Base-by-base conservation (phyloP, 2,888 invertebrate genomes). In the Agrilus biguttatus region DNA sequence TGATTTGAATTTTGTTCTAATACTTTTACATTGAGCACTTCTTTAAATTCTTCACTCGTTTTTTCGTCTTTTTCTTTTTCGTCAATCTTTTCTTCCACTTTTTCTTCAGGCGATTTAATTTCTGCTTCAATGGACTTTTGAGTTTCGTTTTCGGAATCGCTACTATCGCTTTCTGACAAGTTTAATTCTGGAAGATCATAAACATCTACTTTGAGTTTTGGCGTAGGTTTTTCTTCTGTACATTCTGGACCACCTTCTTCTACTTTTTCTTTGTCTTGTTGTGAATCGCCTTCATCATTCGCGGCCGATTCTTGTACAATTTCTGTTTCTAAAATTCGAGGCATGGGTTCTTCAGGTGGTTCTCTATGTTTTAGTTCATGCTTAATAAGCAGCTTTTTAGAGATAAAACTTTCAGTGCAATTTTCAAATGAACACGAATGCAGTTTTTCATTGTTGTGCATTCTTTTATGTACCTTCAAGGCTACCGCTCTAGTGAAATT, bases 81-180 rank as follows among this genome's bases (percentile, higher is more conserved):
- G 13, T 55, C 55, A 3, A 59, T 59, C 34, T 56, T 56, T 42
- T 39, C 36, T 14, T 55, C 55, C 3, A 59, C 59, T 36, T 56
- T 56, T 42, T 39, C 36, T 36, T 55, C 53, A 39, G 48, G 45
- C 32, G 12, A 36, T 28, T 43, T 39, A 28, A 28, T 28, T 8
- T 41, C 19, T 40, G 42, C 36, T 38, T 47, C 44, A 42, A 36
- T 33, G 35, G 40, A 39, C 39, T 45, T 52, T 14, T 49, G 43
- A 2, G 66, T 41, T 55, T 68, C 65, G 5, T 63, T 66, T 19
- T 76, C 79, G 3, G 67, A 75, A 48, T 84, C 85, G 40, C 62
- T 62, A 49, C 82, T 84, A 54, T 87, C 88, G 60, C 86, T 86
- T 56, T 88, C 88, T 1, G 87, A 88, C 36, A 89, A 69, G 69